Conservation (phyloP, 2,888 invertebrate species). For the Acanthosepion lycidas region DNA sequence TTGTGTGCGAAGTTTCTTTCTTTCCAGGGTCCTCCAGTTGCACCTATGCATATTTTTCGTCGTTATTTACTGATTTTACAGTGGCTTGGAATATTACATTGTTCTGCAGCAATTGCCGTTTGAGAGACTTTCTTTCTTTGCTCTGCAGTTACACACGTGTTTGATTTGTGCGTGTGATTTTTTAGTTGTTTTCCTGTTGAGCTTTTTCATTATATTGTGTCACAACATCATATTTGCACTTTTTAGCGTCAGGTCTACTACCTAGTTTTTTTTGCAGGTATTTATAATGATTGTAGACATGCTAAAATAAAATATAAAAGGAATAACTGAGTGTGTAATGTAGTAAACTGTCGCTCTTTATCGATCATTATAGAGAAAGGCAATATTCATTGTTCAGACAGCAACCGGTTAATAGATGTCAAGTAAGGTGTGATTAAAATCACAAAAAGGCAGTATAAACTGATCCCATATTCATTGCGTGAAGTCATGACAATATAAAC, state of each 20-base stretch:
- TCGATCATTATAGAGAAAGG: not conserved
- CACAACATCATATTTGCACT: too few relatives aligned
- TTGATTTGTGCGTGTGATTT: not conserved
- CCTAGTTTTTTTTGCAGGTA: not conserved
- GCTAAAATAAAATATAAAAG: not conserved
- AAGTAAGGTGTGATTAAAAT: constrained; percentile 22
- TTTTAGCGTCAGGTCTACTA: not conserved
- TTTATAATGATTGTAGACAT: not conserved
- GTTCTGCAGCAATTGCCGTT: too few relatives aligned
- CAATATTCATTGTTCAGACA: not conserved
- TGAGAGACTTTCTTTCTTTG: too few relatives aligned
- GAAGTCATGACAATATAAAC: not conserved
- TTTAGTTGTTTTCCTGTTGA: too few relatives aligned
- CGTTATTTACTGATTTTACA: too few relatives aligned
- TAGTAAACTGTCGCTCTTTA: not conserved
- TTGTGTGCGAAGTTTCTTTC: not conserved
- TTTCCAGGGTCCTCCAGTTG: too few relatives aligned
- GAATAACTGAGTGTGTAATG: not conserved
- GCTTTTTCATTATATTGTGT: too few relatives aligned
- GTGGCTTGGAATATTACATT: too few relatives aligned
- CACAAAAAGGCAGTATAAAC: not conserved
- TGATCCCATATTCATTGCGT: not conserved
- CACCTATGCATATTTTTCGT: too few relatives aligned
- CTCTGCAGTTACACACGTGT: not conserved
- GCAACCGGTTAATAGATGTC: not conserved